Percentiles rank a stretch among this genome's conserved stretches.
These are phyloP conservation scores for Catagonus wagneri DNA, from an alignment of 2,113 vertebrate species.

Conservation along the genomic window DNA sequence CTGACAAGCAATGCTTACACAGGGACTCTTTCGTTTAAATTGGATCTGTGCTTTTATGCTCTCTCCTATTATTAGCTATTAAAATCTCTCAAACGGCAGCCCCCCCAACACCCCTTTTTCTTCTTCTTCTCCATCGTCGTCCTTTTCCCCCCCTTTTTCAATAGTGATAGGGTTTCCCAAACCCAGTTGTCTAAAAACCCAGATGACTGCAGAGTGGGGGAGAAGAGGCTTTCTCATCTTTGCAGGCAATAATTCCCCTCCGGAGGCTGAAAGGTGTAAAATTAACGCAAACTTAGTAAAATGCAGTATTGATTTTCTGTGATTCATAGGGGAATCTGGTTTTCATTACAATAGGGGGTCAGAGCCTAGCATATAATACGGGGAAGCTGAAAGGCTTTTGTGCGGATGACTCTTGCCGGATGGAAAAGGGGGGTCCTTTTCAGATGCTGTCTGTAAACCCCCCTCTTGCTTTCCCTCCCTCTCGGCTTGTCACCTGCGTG, in stretches of 20 bases:
- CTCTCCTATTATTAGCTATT: slow-evolving; percentile 93
- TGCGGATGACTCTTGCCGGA: slow-evolving; percentile 64
- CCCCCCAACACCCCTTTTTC: background rate
- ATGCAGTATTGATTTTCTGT: slow-evolving; percentile 85
- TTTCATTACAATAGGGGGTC: slow-evolving; percentile 81
- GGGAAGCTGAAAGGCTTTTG: slow-evolving; percentile 76
- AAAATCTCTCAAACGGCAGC: slow-evolving; percentile 89
- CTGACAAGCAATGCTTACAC: slow-evolving; percentile 96
- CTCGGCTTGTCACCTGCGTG: background rate
- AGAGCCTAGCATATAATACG: slow-evolving; percentile 74
- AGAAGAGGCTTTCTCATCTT: slow-evolving; percentile 74
- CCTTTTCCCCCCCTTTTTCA: slow-evolving; percentile 74
- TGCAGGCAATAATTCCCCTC: slow-evolving; percentile 78
- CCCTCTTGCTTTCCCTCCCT: slow-evolving; percentile 21
- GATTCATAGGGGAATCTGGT: slow-evolving; percentile 76
- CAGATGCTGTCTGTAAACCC: slow-evolving; percentile 66
- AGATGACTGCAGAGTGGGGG: background rate
- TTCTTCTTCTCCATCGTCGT: background rate
- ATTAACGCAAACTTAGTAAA: slow-evolving; percentile 87
- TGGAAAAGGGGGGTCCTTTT: slow-evolving; percentile 56
- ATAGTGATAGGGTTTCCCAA: slow-evolving; percentile 85
- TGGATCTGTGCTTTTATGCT: slow-evolving; percentile 91
- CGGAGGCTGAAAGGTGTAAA: slow-evolving; percentile 80
- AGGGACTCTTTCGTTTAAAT: slow-evolving; percentile 90
- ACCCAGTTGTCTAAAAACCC: slow-evolving; percentile 73